These are phyloP conservation scores for Micrasema minimum DNA, from an alignment of 1,140 invertebrate genomes.

Conservation along the genomic window DNA sequence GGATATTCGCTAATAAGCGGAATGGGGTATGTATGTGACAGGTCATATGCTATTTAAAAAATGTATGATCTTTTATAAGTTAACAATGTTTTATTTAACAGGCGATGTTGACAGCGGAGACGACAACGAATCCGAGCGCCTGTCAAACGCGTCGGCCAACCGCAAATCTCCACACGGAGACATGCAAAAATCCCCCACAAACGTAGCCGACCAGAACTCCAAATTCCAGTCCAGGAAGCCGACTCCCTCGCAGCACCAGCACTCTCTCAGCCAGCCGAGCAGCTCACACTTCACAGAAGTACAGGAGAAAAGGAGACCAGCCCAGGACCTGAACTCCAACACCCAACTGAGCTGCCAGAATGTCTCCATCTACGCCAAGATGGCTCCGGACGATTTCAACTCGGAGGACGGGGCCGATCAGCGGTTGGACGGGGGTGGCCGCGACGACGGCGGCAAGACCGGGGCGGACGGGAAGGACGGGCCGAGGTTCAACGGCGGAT, in stretches of 20 bases:
- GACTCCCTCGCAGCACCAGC: slow-evolving; percentile 40
- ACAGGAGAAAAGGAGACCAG: background rate
- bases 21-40: no score
- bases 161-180: slow-evolving; percentile 55
- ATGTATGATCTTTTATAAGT: no score
- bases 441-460: background rate
- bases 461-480: background rate
- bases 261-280: slow-evolving; percentile 46
- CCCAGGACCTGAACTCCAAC: slow-evolving; percentile 1
- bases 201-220: slow-evolving; percentile 37
- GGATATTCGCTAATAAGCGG: no score
- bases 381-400: slow-evolving; percentile 21
- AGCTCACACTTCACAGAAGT: slow-evolving; percentile 37
- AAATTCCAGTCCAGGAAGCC: slow-evolving; percentile 21
- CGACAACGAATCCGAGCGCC: slow-evolving; percentile 68
- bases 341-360: slow-evolving; percentile 45
- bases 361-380: slow-evolving; percentile 46
- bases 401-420: background rate
- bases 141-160: slow-evolving; percentile 58
- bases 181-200: background rate
- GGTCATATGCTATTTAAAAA: no score
- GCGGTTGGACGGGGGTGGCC: background rate
- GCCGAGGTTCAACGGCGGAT: slow-evolving; percentile 21
- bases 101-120: slow-evolving; percentile 76
- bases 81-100: no score